Evolutionary conservation across 2,888 invertebrate genomes (phyloP), one percentile per base, ranked within the genome.

Genomic region (Amphipoea oculea): DNA sequence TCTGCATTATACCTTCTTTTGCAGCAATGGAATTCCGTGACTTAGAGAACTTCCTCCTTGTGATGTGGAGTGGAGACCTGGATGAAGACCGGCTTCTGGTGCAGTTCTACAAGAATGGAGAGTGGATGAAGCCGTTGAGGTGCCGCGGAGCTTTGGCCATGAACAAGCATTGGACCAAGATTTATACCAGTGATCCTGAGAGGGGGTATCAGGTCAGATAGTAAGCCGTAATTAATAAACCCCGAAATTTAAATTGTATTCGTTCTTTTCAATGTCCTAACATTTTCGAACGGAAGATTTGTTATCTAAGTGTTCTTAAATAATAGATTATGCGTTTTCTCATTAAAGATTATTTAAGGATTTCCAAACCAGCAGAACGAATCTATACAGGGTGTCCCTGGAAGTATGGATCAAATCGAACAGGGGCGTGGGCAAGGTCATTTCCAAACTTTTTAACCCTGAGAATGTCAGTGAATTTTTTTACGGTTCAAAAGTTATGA

Each of bases 61-160:
- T 98, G 23, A 98, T 98, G 94, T 99, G 99, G 99, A 98, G 98
- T 68, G 99, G 98, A 4, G 98, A 97, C 86, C 97, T 99, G 73
- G 99, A 98, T 76, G 98, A 99, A 72, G 97, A 98, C 51, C 96
- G 97, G 14, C 97, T 99, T 94, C 94, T 98, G 60, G 93, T 99
- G 77, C 97, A 98, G 87, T 98, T 98, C 83, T 96, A 97, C 75
- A 97, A 97, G 70, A 95, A 96, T 6, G 97, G 97, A 4, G 92
- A 91, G 17, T 96, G 97, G 92, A 93, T 97, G 89, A 95, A 97
- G 78, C 97, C 97, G 0, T 93, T 98, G 9, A 91, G 97, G 60
- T 98, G 98, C 90, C 97, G 98, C 86, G 98, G 98, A 86, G 98
- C 98, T 0, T 96, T 98, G 92, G 97, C 98, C 0, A 96, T 98